These are phyloP conservation scores for Microcebus murinus DNA, from an alignment of 2,113 vertebrate species.

Conservation along the genomic window DNA sequence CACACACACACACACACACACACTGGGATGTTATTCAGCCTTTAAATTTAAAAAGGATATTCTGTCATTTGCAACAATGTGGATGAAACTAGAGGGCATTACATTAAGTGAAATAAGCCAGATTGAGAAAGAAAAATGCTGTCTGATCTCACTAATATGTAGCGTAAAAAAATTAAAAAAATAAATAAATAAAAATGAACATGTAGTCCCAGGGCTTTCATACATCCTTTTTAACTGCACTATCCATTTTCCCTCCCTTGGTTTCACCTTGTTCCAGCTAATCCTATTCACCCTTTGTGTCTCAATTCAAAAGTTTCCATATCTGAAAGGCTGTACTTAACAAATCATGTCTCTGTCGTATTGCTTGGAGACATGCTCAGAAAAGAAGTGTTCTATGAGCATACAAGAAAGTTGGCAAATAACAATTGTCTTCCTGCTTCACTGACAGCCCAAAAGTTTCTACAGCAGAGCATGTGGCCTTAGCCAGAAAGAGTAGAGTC, in stretches of 20 bases:
- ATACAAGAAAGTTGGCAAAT: not conserved
- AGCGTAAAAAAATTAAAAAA: not conserved
- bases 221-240: not conserved
- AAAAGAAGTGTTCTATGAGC: not conserved
- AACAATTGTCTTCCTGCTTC: not conserved
- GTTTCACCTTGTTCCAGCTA: not conserved
- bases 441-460: not conserved
- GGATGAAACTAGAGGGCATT: not conserved
- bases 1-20: no score
- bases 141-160: not conserved
- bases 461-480: not conserved
- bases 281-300: not conserved
- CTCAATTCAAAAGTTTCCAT: not conserved
- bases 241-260: not conserved
- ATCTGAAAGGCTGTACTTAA: not conserved
- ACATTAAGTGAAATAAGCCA: not conserved
- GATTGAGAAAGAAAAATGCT: not conserved
- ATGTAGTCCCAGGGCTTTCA: not conserved
- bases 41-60: not conserved
- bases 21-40: not conserved
- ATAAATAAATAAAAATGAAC: not conserved
- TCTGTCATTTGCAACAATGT: not conserved
- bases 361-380: not conserved
- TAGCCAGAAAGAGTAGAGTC: accelerated
- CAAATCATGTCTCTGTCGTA: not conserved